Percentiles rank a stretch among this genome's conserved stretches.
phyloP scores from a whole-genome alignment of 1,140 invertebrate species.

The Mercenaria mercenaria region DNA sequence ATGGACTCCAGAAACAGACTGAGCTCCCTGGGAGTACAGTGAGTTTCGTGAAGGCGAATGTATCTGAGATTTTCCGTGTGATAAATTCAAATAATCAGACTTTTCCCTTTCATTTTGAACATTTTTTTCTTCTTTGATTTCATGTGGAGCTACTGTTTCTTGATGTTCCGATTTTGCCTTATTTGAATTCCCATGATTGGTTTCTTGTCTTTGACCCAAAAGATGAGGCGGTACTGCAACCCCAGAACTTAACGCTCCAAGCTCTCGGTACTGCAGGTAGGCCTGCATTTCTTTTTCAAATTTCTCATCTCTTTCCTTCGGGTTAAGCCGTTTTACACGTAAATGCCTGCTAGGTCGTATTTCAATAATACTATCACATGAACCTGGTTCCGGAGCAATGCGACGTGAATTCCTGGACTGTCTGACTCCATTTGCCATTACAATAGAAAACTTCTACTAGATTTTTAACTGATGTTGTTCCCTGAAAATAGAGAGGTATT shows the following conservation, averaged over 20 bases:
- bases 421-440: slow-evolving; percentile 18
- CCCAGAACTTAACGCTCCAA: slow-evolving; percentile 23
- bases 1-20: slow-evolving; percentile 44
- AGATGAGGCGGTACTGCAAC: neutral
- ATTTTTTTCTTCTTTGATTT: neutral
- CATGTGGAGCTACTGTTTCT: neutral
- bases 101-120: neutral
- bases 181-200: neutral
- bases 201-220: neutral
- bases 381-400: slow-evolving; percentile 70
- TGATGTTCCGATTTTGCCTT: neutral
- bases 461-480: neutral
- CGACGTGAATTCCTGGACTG: neutral
- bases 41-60: slow-evolving; percentile 48
- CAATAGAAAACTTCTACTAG: neutral
- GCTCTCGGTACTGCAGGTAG: slow-evolving; percentile 67
- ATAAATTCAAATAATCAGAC: neutral
- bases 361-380: slow-evolving; percentile 69
- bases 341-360: slow-evolving; percentile 75
- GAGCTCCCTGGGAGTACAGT: slow-evolving; percentile 4
- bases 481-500: too few species aligned
- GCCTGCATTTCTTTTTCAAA: slow-evolving; percentile 79
- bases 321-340: slow-evolving; percentile 79
- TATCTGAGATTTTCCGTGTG: neutral
- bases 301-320: slow-evolving; percentile 74